phyloP scores from a whole-genome alignment of 2,113 vertebrate species.

The Forbesichthys papilliferus region DNA sequence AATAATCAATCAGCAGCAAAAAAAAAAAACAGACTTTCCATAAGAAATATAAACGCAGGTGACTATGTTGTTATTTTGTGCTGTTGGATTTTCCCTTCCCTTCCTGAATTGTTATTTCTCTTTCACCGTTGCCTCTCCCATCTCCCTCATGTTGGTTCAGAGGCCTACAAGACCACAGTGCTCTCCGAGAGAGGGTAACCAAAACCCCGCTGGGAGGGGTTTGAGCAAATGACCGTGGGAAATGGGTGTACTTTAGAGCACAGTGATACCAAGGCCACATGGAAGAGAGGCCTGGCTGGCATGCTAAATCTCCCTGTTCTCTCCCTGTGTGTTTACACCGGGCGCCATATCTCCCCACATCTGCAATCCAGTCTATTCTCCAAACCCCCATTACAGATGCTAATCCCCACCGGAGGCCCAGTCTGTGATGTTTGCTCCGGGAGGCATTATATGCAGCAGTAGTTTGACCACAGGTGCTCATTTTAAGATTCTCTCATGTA shows the following conservation, averaged over 20 bases:
- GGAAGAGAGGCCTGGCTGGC: constrained; percentile 51
- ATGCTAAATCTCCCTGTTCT: constrained; percentile 59
- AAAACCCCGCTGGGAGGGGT: constrained; percentile 59
- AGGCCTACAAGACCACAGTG: no score
- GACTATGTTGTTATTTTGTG: no score
- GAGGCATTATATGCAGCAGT: constrained; percentile 48
- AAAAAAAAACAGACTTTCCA: no score
- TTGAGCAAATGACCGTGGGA: constrained; percentile 71
- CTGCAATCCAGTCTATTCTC: constrained; percentile 69
- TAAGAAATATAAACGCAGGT: no score
- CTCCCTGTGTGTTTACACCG: constrained; percentile 64
- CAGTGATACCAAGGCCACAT: constrained; percentile 50
- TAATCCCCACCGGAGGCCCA: constrained; percentile 58
- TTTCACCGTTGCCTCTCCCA: constrained; percentile 10
- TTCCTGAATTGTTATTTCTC: background rate
- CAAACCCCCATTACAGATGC: constrained; percentile 70
- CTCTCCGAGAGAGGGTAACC: constrained; percentile 49
- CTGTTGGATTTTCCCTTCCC: no score
- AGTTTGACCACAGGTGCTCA: constrained; percentile 37
- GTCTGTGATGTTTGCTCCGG: constrained; percentile 32
- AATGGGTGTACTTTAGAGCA: constrained; percentile 60
- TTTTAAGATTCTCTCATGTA: constrained; percentile 8
- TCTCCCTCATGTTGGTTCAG: constrained; percentile 1
- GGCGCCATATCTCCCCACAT: constrained; percentile 67
- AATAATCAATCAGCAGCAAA: no score